Evolutionary conservation across 2,888 invertebrate species (phyloP).

Genomic region (Leucophora obtusa): DNA sequence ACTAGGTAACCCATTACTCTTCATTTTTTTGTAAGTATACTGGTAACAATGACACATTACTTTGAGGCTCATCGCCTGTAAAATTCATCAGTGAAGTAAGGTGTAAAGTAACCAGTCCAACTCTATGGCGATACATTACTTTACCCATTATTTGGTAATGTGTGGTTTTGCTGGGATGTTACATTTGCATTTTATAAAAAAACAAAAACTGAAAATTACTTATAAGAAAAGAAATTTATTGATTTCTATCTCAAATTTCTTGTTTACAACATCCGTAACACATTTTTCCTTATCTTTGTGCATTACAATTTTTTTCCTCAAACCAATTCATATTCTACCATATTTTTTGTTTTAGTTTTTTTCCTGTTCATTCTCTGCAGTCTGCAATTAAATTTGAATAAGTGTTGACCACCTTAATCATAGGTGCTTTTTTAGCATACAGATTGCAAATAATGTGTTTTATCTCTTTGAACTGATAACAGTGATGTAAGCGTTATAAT

Average conservation of each 20-base stretch:
- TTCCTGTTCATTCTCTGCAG: slow-evolving; percentile 10
- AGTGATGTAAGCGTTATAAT: slow-evolving; percentile 45
- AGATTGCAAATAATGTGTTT: slow-evolving; percentile 51
- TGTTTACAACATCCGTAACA: slow-evolving; percentile 64
- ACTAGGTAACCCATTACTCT: too few species aligned
- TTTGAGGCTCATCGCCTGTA: too few species aligned
- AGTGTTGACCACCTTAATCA: slow-evolving; percentile 58
- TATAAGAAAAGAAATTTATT: slow-evolving; percentile 58
- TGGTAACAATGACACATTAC: too few species aligned
- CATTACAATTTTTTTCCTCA: slow-evolving; percentile 22
- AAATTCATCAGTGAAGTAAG: too few species aligned
- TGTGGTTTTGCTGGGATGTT: too few species aligned
- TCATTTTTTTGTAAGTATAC: too few species aligned
- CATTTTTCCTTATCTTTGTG: slow-evolving; percentile 52
- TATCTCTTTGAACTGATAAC: slow-evolving; percentile 51
- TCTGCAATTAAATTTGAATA: slow-evolving; percentile 53
- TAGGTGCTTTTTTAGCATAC: slow-evolving; percentile 10
- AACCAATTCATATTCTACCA: slow-evolving; percentile 39
- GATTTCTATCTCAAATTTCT: slow-evolving; percentile 48
- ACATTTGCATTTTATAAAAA: slow-evolving; percentile 26
- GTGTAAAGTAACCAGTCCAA: too few species aligned
- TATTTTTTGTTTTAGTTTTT: not conserved
- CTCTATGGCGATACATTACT: too few species aligned
- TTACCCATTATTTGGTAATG: too few species aligned
- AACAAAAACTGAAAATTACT: slow-evolving; percentile 1